A percentile compares a stretch with the other conserved stretches of the same genome.
These are phyloP conservation scores for Linnaemya tessellans DNA, from an alignment of 2,888 invertebrate genomes.

Conservation along the genomic window DNA sequence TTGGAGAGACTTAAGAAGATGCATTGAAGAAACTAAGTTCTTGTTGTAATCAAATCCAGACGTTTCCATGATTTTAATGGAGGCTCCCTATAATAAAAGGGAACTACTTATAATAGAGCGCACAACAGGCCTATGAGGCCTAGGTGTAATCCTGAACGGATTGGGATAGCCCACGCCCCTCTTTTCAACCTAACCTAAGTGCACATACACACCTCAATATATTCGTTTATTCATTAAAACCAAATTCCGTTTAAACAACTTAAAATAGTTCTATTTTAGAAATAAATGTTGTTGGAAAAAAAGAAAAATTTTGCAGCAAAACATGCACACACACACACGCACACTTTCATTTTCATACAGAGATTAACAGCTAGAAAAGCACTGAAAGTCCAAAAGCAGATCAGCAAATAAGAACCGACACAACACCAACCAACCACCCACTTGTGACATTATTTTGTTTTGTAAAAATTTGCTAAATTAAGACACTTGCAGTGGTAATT, in stretches of 20 bases:
- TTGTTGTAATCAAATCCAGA: too few species aligned
- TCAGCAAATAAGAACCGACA: constrained; percentile 54
- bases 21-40: too few species aligned
- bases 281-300: background rate
- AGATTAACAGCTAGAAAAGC: constrained; percentile 2
- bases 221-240: constrained; percentile 9
- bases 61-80: too few species aligned
- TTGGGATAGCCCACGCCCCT: too few species aligned
- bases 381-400: constrained; percentile 53
- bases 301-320: background rate
- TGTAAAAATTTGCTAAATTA: constrained; percentile 64
- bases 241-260: constrained; percentile 16
- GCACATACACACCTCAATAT: too few species aligned
- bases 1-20: too few species aligned
- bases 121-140: too few species aligned
- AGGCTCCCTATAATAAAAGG: too few species aligned
- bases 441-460: constrained; percentile 69
- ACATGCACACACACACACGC: background rate
- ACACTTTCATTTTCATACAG: constrained; percentile 18
- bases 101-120: too few species aligned
- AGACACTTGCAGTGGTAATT: constrained; percentile 71
- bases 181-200: too few species aligned
- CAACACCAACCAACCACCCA: constrained; percentile 67
- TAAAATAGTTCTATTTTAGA: background rate
- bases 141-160: too few species aligned